Conservation (phyloP, 1,140 invertebrate species). For the Lucilia cuprina region DNA sequence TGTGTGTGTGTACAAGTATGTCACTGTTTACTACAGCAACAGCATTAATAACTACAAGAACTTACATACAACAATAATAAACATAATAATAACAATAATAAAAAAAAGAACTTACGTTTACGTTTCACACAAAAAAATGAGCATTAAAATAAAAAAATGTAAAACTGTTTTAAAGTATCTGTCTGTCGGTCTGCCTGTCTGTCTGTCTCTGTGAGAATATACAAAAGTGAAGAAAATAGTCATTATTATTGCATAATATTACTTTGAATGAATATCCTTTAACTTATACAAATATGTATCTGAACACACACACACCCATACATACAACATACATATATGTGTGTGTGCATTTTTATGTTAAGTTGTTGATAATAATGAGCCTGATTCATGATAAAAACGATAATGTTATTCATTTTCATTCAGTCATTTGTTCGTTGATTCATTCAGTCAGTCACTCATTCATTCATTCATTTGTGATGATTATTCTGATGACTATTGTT, state of each 20-base stretch:
- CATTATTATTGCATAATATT: background rate
- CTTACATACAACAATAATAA: background rate
- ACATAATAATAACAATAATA: background rate
- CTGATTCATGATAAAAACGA: background rate
- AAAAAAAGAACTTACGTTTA: background rate
- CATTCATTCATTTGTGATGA: background rate
- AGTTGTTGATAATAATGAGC: background rate
- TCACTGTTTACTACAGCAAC: no score
- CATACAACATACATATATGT: no score
- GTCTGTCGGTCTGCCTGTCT: background rate
- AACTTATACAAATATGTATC: background rate
- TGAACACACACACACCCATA: background rate
- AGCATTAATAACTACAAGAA: no score
- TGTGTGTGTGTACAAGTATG: background rate
- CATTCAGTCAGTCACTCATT: background rate
- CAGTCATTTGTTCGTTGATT: background rate
- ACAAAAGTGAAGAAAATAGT: background rate
- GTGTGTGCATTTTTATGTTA: background rate
- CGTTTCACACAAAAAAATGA: background rate
- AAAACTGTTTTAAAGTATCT: background rate
- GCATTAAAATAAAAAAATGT: background rate
- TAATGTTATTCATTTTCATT: background rate
- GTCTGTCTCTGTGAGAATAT: background rate
- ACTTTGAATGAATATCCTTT: background rate
- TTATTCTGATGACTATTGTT: background rate